Base-by-base conservation (phyloP, 2,113 vertebrate genomes). In the Mobula birostris region DNA sequence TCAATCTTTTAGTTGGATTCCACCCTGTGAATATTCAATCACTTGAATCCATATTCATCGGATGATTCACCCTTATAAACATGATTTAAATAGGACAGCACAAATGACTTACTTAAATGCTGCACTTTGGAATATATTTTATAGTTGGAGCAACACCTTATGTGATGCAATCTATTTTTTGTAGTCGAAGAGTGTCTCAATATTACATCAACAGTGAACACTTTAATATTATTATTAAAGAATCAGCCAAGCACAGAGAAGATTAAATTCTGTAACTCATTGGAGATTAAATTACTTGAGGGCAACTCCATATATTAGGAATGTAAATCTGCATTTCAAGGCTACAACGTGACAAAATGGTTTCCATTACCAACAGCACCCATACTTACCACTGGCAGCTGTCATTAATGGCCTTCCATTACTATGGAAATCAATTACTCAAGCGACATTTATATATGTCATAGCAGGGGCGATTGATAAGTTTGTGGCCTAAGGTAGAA, bases 1-100 rank as follows among this genome's bases (percentile, higher is more conserved):
- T 68, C 85, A 66, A 68, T 90, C 85, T 66, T 66, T 66, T n/a
- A 66, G 29, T 32, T 36, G 61, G 61, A 90, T 29, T 66, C 61
- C 17, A 7, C 15, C 5, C 85, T n/a, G 17, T 66, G 61, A 90
- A 66, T 90, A 61, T 90, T 90, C 85, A 66, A 66, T 90, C 85
- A 66, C 63, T n/a, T 90, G 85, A 90, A 90, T 90, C 85, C 85
- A 68, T n/a, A 63, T 88, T 88, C 83, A 88, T 88, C 83, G n/a
- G 83, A 88, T 88, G 61, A 90, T 66, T 90, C 85, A 90, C 66
- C 85, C 85, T 17, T 32, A 68, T 90, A 90, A 66, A 88, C 27
- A 88, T 66, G 15, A n/a, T 68, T 66, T 68, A 68, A 68, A 90
- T 68, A 68, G 61, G 85, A n/a, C 85, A 90, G n/a, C 5, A 21